Base-by-base conservation (phyloP, 2,113 vertebrate genomes). In the Percopsis transmontana region DNA sequence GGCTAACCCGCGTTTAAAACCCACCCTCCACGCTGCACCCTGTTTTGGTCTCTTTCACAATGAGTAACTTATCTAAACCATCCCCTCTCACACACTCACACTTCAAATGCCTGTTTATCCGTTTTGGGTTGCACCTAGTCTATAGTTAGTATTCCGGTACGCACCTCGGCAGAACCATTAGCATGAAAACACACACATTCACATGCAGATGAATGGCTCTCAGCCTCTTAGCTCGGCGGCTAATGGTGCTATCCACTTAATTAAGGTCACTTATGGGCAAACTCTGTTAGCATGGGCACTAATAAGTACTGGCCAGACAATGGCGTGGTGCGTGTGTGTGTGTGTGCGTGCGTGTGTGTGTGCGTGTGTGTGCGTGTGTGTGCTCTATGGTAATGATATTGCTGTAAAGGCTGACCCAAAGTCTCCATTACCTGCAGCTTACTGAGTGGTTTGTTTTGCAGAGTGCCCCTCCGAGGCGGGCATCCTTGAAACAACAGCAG, bases 361-460 rank as follows among this genome's bases (percentile, higher is more conserved):
- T n/a, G 39, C 23, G 61, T 38, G 72, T 73, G 69, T 65, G 80
- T 40, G 68, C 48, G 80, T 74, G 72, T 73, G 81, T 70, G 65
- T 20, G 24, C 39, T 20, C 18, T 42, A 23, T 81, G 79, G 74
- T 87, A 87, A 87, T 87, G 87, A 89, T 87, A 87, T 82, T 81
- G 85, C 82, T 76, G 87, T 79, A 60, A 86, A 82, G 76, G 72
- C 83, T 89, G 88, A 88, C 86, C 88, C 73, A 72, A 76, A 80
- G 74, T 75, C 85, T 87, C 84, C 88, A 90, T 90, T 90, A 90
- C 70, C 84, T 81, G 73, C 76, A 78, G 80, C 78, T 87, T 88
- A 87, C 89, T 87, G 87, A 90, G 88, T 90, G 88, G 88, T 89
- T 88, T 90, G 85, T 90, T 90, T 90, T 90, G 83, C 89, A 87